Evolutionary conservation across 1,140 invertebrate species (phyloP), one percentile per base, ranked within the genome.

Genomic region (Tetraneura akinire): DNA sequence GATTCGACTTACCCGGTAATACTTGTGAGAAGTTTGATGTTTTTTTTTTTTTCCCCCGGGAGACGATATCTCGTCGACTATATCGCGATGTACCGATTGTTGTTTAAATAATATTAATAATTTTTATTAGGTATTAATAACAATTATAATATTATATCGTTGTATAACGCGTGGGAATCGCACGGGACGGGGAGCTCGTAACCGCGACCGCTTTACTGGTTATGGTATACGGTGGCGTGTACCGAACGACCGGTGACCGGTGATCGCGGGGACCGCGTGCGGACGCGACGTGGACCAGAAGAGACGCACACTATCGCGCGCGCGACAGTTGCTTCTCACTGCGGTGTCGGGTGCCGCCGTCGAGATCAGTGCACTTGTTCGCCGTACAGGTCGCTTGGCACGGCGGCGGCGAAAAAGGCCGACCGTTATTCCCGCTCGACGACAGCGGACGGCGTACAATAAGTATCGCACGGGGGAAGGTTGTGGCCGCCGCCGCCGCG

Each of bases 261-360:
- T 29, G 68, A 51, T 23, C 68, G 68, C 68, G 45, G 68, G 18
- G 14, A 71, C 45, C 47, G 68, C 45, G 23, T 47, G 23, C 42
- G 8, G 51, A 2, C 21, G 42, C 73, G 55, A 16, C 21, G 21
- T 42, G 73, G 32, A 37, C 32, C 32, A 37, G 8, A 53, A 42
- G 32, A 47, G 51, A 76, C 32, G 32, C 73, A 76, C 73, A 76
- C 73, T 76, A 53, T 62, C 74, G 37, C 55, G 74, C 55, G 55
- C 74, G 57, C 55, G 74, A 62, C 55, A 62, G 55, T 14, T 18
- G 55, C 55, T 62, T 26, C 45, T 29, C 68, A 68, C 64, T 47
- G 64, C 64, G n/a, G n/a, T n/a, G n/a, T 37, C 21, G 53, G 53
- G 53, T n/a, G 10, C 3, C 32, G 32, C 32, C 3, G 32, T 8